Conservation (phyloP, 2,888 invertebrate genomes). For the Unio delphinus region DNA sequence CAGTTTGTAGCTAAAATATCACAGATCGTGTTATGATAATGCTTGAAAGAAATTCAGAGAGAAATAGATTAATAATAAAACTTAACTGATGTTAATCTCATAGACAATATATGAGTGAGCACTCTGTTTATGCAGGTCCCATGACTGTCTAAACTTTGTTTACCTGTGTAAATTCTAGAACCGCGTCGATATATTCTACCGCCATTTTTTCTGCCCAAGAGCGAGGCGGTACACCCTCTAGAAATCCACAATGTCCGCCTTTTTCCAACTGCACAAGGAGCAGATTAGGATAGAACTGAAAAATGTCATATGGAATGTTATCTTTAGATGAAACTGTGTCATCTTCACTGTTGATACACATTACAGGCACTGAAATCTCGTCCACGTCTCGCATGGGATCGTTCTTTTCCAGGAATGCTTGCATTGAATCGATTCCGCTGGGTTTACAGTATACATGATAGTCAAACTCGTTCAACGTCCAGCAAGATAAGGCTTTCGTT, state of each 20-base stretch:
- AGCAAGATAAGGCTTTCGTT: slow-evolving; percentile 39
- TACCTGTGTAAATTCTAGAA: slow-evolving; percentile 37
- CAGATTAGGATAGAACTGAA: slow-evolving; percentile 63
- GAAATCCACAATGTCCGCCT: slow-evolving; percentile 68
- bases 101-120: too few species aligned
- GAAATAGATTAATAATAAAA: too few species aligned
- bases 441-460: slow-evolving; percentile 55
- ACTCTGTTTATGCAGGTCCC: too few species aligned
- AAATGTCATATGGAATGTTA: slow-evolving; percentile 62
- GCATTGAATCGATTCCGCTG: slow-evolving; percentile 43
- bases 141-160: too few species aligned
- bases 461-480: slow-evolving; percentile 55
- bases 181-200: slow-evolving; percentile 50
- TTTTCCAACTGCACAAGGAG: slow-evolving; percentile 58
- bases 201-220: slow-evolving; percentile 53
- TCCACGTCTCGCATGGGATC: slow-evolving; percentile 67
- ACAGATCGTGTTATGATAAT: too few species aligned
- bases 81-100: too few species aligned
- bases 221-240: slow-evolving; percentile 43
- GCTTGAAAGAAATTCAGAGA: too few species aligned
- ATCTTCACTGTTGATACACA: slow-evolving; percentile 64
- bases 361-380: slow-evolving; percentile 64
- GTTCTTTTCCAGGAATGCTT: slow-evolving; percentile 63
- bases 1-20: too few species aligned
- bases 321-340: slow-evolving; percentile 57